Conservation (phyloP, 2,888 invertebrate species). For the Campoplex capitator region DNA sequence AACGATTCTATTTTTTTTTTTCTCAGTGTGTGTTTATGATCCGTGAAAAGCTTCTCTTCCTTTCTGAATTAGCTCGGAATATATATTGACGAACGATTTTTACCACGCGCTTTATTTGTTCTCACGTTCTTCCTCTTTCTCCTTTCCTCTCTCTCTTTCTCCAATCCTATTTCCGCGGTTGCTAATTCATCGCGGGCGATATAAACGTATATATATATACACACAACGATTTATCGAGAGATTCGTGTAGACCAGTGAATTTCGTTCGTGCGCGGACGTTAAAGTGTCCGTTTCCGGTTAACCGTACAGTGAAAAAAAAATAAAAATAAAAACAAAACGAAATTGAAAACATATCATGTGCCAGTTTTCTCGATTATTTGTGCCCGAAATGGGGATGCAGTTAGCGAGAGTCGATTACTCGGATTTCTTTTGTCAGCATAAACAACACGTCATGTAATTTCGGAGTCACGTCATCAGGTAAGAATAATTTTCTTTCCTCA, state of each 20-base stretch:
- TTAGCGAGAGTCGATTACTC: not conserved
- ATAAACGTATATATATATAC: not conserved
- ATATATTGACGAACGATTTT: constrained; percentile 38
- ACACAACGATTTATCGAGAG: constrained; percentile 18
- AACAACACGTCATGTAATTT: not conserved
- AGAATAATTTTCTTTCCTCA: not conserved
- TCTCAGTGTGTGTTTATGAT: not conserved
- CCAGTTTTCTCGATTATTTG: constrained; percentile 20
- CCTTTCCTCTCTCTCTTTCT: constrained; percentile 17
- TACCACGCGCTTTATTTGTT: constrained; percentile 25
- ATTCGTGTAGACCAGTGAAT: constrained; percentile 21
- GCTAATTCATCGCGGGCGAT: constrained; percentile 8
- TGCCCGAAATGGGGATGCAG: not conserved
- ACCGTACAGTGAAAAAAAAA: not conserved
- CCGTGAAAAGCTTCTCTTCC: not conserved
- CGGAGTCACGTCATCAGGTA: not conserved
- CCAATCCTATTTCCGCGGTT: constrained; percentile 21
- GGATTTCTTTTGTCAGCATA: not conserved
- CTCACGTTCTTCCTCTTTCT: constrained; percentile 31
- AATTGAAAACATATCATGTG: not conserved
- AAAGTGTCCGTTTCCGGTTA: constrained; percentile 32
- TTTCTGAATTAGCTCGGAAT: not conserved
- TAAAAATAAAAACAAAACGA: too few relatives aligned
- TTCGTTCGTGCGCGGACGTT: constrained; percentile 24
- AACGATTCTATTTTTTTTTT: not conserved